A percentile compares a stretch with the other conserved stretches of the same genome.
These are phyloP conservation scores for Apus apus DNA, from an alignment of 2,113 vertebrate species.

Conservation along the genomic window DNA sequence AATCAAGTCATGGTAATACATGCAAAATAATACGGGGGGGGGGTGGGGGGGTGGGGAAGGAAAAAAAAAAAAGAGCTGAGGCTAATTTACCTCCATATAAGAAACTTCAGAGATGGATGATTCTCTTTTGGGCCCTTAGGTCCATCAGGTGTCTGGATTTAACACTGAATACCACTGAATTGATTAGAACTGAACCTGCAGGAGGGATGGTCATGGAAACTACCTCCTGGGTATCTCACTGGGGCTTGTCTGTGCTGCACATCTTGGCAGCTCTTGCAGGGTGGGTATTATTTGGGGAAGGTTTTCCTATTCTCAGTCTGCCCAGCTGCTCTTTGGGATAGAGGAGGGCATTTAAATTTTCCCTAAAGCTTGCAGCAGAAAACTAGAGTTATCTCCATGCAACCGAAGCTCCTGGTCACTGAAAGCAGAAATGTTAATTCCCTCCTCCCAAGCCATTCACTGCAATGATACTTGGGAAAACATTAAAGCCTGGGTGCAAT, in stretches of 20 bases:
- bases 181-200: neutral
- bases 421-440: neutral
- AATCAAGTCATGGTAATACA: neutral
- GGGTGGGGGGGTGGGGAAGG: too few species aligned
- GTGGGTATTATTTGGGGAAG: neutral
- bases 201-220: neutral
- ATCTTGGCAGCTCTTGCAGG: neutral
- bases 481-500: neutral
- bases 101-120: neutral
- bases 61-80: too few species aligned
- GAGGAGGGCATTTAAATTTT: neutral
- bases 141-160: neutral
- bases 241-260: neutral
- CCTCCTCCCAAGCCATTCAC: neutral
- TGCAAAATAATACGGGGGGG: neutral
- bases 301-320: neutral
- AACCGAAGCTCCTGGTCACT: neutral
- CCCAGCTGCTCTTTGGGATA: neutral
- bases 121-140: neutral
- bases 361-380: neutral
- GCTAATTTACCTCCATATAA: neutral
- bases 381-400: neutral
- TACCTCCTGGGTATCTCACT: accelerated
- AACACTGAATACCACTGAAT: neutral
- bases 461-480: neutral